These are phyloP conservation scores for Cryptocephalus primarius DNA, from an alignment of 2,888 invertebrate genomes.

Conservation along the genomic window DNA sequence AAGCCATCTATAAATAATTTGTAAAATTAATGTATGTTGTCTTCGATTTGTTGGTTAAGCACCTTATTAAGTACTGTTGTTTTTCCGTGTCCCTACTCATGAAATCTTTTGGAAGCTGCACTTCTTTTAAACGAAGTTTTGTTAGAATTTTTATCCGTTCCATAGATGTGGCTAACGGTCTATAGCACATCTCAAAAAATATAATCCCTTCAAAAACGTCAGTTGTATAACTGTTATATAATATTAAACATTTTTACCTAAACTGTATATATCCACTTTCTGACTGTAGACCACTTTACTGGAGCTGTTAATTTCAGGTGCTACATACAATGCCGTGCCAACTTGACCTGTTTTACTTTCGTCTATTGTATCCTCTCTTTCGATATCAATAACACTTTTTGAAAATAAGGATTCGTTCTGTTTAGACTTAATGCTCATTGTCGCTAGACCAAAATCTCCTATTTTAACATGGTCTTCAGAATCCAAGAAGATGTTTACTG, in stretches of 20 bases:
- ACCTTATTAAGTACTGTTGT: constrained; percentile 53
- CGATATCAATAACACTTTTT: constrained; percentile 22
- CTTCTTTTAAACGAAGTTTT: constrained; percentile 56
- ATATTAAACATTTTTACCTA: constrained; percentile 42
- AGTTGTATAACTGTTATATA: neutral
- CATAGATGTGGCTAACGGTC: constrained; percentile 75
- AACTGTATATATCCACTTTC: constrained; percentile 60
- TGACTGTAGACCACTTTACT: constrained; percentile 73
- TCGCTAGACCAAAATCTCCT: constrained; percentile 95
- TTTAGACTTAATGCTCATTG: constrained; percentile 48
- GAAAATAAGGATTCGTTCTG: constrained; percentile 20
- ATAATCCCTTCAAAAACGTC: constrained; percentile 66
- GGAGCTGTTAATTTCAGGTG: constrained; percentile 75
- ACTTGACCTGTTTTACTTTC: constrained; percentile 66
- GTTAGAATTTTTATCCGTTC: constrained; percentile 73
- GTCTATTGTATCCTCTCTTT: constrained; percentile 29
- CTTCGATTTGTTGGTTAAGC: constrained; percentile 13
- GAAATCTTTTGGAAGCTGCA: constrained; percentile 62
- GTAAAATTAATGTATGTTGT: neutral
- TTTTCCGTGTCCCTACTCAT: constrained; percentile 40
- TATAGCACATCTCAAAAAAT: constrained; percentile 91
- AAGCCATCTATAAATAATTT: constrained; percentile 47
- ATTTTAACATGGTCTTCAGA: constrained; percentile 93
- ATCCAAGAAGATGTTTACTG: constrained; percentile 92
- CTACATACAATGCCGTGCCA: constrained; percentile 91